A percentile compares a stretch with the other conserved stretches of the same genome.
Conservation (phyloP, 2,113 vertebrate genomes). For the Indicator indicator region DNA sequence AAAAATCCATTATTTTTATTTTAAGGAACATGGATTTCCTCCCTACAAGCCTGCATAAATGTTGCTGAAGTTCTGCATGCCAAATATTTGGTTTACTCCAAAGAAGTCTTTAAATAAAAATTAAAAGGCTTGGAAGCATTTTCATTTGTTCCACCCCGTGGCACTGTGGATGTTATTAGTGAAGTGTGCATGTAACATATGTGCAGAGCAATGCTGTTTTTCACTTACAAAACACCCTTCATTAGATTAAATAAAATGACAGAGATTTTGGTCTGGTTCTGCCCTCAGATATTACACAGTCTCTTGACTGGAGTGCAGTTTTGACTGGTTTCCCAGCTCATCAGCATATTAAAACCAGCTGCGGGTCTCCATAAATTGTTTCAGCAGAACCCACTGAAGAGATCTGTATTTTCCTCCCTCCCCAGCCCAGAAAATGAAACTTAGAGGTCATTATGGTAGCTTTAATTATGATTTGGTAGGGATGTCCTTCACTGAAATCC, state of each 20-base stretch:
- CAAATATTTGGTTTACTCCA: constrained; percentile 5
- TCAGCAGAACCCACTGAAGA: constrained; percentile 60
- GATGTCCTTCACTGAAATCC: constrained; percentile 54
- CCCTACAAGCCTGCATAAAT: neutral
- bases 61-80: neutral
- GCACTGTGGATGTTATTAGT: constrained; percentile 41
- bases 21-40: neutral
- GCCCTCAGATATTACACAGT: constrained; percentile 68
- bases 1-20: neutral
- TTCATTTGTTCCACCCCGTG: constrained; percentile 47
- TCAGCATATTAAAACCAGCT: constrained; percentile 76
- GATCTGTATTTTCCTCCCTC: constrained; percentile 45
- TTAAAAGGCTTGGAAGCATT: neutral
- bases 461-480: constrained; percentile 66
- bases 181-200: constrained; percentile 39
- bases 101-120: neutral
- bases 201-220: constrained; percentile 54
- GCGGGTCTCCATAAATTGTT: constrained; percentile 56
- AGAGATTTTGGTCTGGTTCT: constrained; percentile 62
- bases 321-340: constrained; percentile 73
- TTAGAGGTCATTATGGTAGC: constrained; percentile 54
- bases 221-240: constrained; percentile 61
- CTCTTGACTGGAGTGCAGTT: constrained; percentile 68
- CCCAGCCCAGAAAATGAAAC: constrained; percentile 37
- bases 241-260: constrained; percentile 73